Conservation (phyloP, 2,113 vertebrate species). For the Mustelus asterias region DNA sequence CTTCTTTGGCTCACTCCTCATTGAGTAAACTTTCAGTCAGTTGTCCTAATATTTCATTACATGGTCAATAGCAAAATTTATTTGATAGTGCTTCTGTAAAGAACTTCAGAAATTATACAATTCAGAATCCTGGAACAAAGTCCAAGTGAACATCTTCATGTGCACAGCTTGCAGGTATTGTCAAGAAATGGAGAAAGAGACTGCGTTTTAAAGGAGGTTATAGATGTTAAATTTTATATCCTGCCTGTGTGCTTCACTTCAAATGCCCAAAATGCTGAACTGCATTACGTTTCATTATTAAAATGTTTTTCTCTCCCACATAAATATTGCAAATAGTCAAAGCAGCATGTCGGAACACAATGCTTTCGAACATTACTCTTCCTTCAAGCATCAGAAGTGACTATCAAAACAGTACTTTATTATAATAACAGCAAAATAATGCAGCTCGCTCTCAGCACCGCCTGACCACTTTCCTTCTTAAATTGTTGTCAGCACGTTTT, state of each 20-base stretch:
- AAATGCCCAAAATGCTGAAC: background rate
- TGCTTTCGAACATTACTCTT: background rate
- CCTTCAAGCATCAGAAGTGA: background rate
- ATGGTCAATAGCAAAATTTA: no score
- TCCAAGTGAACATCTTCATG: background rate
- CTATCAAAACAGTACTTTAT: background rate
- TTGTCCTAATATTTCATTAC: no score
- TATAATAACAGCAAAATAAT: background rate
- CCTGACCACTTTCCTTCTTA: conserved; percentile 16
- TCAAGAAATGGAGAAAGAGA: background rate
- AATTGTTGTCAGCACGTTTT: background rate
- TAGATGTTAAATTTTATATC: background rate
- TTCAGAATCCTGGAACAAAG: background rate
- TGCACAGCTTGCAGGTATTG: background rate
- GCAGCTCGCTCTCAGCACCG: no score
- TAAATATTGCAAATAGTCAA: background rate
- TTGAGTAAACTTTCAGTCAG: no score
- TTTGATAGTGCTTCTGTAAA: background rate
- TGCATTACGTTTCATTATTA: background rate
- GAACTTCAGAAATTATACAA: background rate
- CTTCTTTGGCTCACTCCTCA: no score
- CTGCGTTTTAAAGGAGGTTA: background rate
- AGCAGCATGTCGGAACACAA: background rate
- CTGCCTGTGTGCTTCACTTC: background rate
- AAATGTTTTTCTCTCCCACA: background rate